Base-by-base conservation (phyloP, 2,797 vertebrate genomes). In the Merluccius polli region DNA sequence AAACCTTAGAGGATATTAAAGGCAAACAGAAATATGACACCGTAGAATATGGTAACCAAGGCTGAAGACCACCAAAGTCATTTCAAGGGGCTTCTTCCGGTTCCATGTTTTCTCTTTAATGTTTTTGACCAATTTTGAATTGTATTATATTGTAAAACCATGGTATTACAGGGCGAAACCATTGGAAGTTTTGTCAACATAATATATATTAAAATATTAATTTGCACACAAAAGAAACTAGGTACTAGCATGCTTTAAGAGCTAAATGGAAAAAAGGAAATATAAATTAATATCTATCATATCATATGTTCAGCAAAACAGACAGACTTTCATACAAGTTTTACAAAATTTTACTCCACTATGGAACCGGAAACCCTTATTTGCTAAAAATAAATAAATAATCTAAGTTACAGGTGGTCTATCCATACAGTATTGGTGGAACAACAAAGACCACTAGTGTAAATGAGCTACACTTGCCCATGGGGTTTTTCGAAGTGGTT, bases 401-500 rank as follows among this genome's bases (percentile, higher is more conserved):
- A 65, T 3, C 1, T 12, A 12, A 4, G 24, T 27, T 65, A 12
- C 59, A 65, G 59, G 59, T 65, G 59, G 24, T 65, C 24, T 27
- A 3, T 65, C 59, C 59, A 65, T 27, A 24, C 59, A 27, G 52
- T 15, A 44, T 15, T 44, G 10, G 44, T 59, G 16, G 21, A 59
- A 59, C 18, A n/a, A 48, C 8, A 8, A 48, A 82, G n/a, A 12
- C 85, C 84, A 79, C 84, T 81, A 67, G 74, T 81, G 76, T 68
- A 84, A 65, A 89, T 91, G 84, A 91, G 88, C 89, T 91, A 92
- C 87, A 92, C 93, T 93, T 94, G 92, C 94, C 94, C 94, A 96
- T 97, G 96, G 96, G 95, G 95, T 95, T 73, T 93, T 92, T 77
- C 76, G 87, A 90, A 89, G 95, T 92, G 90, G 94, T 94, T 93